Conservation (phyloP, 2,113 vertebrate species). For the Gallinago paraguaiae region DNA sequence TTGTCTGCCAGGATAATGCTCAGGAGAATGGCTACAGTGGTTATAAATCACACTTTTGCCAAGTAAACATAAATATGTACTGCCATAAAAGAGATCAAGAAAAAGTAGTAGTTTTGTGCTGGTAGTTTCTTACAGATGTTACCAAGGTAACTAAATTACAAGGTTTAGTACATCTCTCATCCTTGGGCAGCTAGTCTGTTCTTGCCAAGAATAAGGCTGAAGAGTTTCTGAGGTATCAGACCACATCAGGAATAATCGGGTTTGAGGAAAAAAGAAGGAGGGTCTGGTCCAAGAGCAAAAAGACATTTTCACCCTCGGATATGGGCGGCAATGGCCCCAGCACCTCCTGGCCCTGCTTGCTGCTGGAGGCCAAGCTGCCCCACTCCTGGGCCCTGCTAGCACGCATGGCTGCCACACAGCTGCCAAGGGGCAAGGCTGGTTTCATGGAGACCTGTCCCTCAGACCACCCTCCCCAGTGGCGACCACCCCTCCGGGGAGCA, state of each 20-base stretch:
- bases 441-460: neutral
- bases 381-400: neutral
- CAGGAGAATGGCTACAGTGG: neutral
- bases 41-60: neutral
- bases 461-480: rapidly evolving
- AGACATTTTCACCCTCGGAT: rapidly evolving
- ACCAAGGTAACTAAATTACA: slow-evolving; percentile 72
- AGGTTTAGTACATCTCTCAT: slow-evolving; percentile 56
- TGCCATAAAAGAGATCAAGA: slow-evolving; percentile 23
- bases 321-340: neutral
- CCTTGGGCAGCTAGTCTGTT: slow-evolving; percentile 17
- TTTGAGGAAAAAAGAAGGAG: neutral
- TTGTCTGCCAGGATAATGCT: neutral
- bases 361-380: rapidly evolving
- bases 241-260: neutral
- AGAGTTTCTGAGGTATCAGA: neutral
- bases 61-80: slow-evolving; percentile 43
- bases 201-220: slow-evolving; percentile 26
- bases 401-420: rapidly evolving
- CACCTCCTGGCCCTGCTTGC: rapidly evolving
- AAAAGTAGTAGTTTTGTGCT: slow-evolving; percentile 23
- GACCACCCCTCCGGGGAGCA: rapidly evolving
- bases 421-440: neutral
- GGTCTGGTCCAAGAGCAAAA: neutral
- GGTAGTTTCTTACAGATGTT: slow-evolving; percentile 65